Base-by-base conservation (phyloP, 2,888 invertebrate genomes). In the Cephus pulcher region DNA sequence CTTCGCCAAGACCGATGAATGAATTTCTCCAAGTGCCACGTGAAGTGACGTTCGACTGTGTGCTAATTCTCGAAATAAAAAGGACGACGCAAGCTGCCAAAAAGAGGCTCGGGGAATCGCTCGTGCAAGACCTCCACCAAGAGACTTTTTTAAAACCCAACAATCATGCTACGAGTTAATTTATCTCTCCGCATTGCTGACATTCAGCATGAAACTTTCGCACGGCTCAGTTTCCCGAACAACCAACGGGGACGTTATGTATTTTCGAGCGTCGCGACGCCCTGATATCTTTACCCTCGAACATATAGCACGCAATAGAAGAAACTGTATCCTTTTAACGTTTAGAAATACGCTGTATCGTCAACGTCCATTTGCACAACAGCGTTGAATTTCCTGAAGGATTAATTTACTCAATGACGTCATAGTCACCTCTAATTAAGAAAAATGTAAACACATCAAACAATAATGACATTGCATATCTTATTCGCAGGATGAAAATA, bases 191-290 rank as follows among this genome's bases (percentile, higher is more conserved):
- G 23, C 56, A 56, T 81, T 74, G 79, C 77, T 75, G 77, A 77
- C 79, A 71, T 74, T 79, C 75, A 23, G 56, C 77, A 78, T 79
- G 81, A 69, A 84, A 82, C 2, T 56, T 23, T 56, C 56, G 56
- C 56, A 9, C 2, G 56, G 56, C 6, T 23, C 23, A 56, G 23
- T 56, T 56, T 56, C 56, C 56, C 23, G 40, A 23, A 9, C 56
- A 6, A 56, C 23, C 6, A 3, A 6, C 9, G 9, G 9, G 12
- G 23, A 15, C 40, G 4, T 40, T 4, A 40, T 23, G 40, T 1
- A 23, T 56, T 56, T 56, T 23, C 56, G 23, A 23, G 56, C 56
- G 56, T 56, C 23, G 23, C 56, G 23, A 56, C 23, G 56, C 23
- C 23, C 23, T 56, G 2, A 6, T 56, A 56, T 9, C 1, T 23